Evolutionary conservation across 2,113 vertebrate genomes (phyloP), one percentile per base, ranked within the genome.

Genomic region (Herpetotheres cachinnans): DNA sequence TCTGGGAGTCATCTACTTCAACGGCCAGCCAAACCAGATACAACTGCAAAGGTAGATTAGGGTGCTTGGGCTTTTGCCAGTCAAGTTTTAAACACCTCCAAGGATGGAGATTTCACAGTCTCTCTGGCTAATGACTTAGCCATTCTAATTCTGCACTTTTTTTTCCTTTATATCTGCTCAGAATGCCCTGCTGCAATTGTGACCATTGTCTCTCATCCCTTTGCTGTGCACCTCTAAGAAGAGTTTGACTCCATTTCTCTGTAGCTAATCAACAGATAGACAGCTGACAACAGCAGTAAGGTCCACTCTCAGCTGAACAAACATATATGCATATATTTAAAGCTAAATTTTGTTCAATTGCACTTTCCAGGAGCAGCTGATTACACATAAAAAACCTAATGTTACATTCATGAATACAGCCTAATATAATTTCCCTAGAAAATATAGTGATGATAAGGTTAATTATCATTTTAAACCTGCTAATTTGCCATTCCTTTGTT

Each of bases 371-470:
- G 44, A 82, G 66, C 73, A 88, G 74, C 34, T 86, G 89, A 94
- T 87, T 93, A 85, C 19, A 11, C 55, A 86, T 67, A 92, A 96
- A 95, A 97, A 76, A 50, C 44, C 44, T 72, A 63, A 91, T 49
- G n/a, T 54, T 95, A 62, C 56, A 88, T 95, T 95, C 71, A 95
- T 88, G 82, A 88, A 90, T 79, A 90, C 22, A 94, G 40, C 15
- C 58, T 86, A 90, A 81, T 61, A 59, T 71, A 82, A 92, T 89
- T 91, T 96, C 95, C 78, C 91, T 92, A 73, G 74, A 87, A 97
- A 97, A 95, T 95, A 94, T 63, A 83, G 84, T 88, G 66, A 92
- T 92, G 52, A 89, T 90, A 93, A 97, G 94, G 92, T 97, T 97
- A 96, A 98, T 97, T 92, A 93, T 44, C 6, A 94, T 92, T 96